Evolutionary conservation across 2,113 vertebrate genomes (phyloP).

Genomic region (Sarotherodon lohbergeri): DNA sequence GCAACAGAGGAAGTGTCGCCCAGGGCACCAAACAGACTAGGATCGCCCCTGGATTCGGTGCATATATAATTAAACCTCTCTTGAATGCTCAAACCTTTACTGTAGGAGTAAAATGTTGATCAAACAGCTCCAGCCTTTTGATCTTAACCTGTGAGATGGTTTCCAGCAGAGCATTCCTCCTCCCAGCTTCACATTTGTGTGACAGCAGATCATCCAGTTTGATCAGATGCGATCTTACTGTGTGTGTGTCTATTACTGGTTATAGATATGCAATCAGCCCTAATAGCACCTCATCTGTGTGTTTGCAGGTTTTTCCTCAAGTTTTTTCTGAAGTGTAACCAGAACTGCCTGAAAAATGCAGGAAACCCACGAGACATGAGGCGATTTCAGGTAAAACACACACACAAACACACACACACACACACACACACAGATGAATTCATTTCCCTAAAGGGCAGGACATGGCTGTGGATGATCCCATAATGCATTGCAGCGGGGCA

Average conservation of each 20-base stretch:
- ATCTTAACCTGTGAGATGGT: not conserved
- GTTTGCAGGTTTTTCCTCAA: constrained; percentile 55
- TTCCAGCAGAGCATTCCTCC: not conserved
- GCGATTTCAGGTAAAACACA: constrained; percentile 48
- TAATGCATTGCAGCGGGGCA: not conserved
- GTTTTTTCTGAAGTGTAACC: constrained; percentile 66
- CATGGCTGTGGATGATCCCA: constrained; percentile 4
- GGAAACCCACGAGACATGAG: constrained; percentile 65
- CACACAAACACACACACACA: not conserved
- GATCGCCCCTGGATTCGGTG: not conserved
- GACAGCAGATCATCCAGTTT: not conserved
- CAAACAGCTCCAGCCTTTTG: not conserved
- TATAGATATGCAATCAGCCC: not conserved
- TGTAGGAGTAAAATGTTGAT: not conserved
- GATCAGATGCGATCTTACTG: not conserved
- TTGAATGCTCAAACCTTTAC: not conserved
- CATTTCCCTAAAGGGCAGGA: constrained; percentile 32
- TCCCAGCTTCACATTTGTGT: not conserved
- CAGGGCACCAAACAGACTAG: not conserved
- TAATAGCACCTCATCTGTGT: not conserved
- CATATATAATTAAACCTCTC: not conserved
- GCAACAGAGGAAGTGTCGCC: too few relatives aligned
- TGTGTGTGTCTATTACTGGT: not conserved
- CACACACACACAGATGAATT: not conserved
- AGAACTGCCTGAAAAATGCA: constrained; percentile 65